Conservation (phyloP, 2,113 vertebrate genomes). For the Natator depressus region DNA sequence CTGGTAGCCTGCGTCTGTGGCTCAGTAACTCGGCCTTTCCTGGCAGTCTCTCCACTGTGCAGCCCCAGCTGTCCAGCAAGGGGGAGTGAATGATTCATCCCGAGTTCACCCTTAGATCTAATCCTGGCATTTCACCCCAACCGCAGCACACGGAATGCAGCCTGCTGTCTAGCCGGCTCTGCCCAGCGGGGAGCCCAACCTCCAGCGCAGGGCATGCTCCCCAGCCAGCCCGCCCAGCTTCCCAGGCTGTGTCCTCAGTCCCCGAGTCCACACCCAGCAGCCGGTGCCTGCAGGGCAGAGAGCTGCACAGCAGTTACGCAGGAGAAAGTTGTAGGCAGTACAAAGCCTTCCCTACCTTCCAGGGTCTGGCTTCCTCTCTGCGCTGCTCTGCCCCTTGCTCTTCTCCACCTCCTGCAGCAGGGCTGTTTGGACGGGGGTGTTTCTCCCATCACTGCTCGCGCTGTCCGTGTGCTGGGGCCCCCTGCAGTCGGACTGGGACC, state of each 20-base stretch:
- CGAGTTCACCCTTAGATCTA: fast-evolving
- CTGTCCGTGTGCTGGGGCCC: conserved; percentile 54
- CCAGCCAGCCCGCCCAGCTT: neutral
- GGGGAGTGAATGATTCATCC: neutral
- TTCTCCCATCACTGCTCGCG: conserved; percentile 58
- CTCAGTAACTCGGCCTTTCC: neutral
- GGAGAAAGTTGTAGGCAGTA: neutral
- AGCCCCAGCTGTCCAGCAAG: fast-evolving
- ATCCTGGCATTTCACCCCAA: fast-evolving
- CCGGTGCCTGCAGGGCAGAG: neutral
- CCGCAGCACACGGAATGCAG: neutral
- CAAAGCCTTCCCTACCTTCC: conserved; percentile 79
- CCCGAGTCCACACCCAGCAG: neutral
- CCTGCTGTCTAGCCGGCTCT: neutral
- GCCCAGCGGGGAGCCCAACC: neutral
- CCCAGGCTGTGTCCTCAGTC: neutral
- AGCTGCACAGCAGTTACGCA: fast-evolving
- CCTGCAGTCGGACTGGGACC: conserved; percentile 74
- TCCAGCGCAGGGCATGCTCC: fast-evolving
- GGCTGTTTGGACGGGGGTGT: conserved; percentile 47
- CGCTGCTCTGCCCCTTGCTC: conserved; percentile 46
- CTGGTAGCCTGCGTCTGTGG: neutral
- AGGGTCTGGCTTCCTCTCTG: conserved; percentile 77
- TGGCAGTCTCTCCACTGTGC: neutral
- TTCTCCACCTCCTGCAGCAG: conserved; percentile 70